Percentiles rank a stretch among this genome's conserved stretches.
Conservation (phyloP, 1,140 invertebrate species). For the Trichonephila clavata region DNA sequence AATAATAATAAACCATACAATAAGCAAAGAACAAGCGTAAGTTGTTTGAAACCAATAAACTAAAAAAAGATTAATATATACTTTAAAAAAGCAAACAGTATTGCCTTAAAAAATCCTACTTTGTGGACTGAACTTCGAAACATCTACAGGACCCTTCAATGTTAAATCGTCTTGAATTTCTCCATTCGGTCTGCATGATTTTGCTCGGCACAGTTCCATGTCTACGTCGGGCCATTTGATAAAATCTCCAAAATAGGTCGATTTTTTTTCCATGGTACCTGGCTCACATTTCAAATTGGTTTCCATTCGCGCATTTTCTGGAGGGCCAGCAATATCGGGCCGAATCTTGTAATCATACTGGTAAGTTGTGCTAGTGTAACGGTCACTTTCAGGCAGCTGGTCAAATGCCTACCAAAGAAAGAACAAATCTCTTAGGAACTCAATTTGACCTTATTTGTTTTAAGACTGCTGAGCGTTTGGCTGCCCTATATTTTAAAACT, state of each 20-base stretch:
- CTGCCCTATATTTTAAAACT: no score
- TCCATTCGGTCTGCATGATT: neutral
- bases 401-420: neutral
- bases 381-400: neutral
- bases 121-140: neutral
- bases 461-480: no score
- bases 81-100: no score
- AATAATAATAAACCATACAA: no score
- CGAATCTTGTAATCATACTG: neutral
- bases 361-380: neutral
- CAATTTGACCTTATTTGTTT: no score
- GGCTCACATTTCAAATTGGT: constrained; percentile 11
- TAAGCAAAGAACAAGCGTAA: no score
- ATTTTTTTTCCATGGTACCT: neutral
- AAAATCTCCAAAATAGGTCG: neutral
- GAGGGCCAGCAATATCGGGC: neutral
- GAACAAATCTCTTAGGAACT: neutral
- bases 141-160: neutral
- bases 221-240: neutral
- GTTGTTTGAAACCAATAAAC: no score
- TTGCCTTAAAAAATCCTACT: neutral
- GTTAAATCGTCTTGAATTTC: neutral
- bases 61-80: no score
- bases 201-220: neutral
- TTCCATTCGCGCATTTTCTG: neutral